A percentile compares a stretch with the other conserved stretches of the same genome.
These are phyloP conservation scores for Suricata suricatta DNA, from an alignment of 2,113 vertebrate species.

Conservation along the genomic window DNA sequence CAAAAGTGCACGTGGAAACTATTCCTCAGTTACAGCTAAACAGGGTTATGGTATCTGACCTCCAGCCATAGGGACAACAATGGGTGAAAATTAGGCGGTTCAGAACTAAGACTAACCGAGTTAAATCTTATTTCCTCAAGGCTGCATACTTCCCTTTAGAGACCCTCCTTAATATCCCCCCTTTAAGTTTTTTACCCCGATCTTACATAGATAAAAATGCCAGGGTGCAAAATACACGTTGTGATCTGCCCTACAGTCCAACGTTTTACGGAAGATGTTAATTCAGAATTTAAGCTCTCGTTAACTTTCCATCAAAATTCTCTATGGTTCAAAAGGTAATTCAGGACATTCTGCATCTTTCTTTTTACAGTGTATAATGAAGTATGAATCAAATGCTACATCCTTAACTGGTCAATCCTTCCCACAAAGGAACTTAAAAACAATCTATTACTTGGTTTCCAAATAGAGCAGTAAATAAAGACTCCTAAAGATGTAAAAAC, in stretches of 20 bases:
- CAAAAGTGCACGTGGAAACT: background rate
- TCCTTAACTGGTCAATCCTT: background rate
- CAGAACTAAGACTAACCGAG: background rate
- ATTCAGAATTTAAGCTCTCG: background rate
- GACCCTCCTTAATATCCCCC: background rate
- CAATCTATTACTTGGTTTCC: background rate
- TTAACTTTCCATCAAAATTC: background rate
- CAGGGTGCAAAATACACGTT: background rate
- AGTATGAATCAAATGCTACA: background rate
- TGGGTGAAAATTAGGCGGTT: background rate
- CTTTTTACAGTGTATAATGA: background rate
- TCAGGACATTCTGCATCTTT: background rate
- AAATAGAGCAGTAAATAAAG: background rate
- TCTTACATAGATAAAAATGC: background rate
- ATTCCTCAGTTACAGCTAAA: background rate
- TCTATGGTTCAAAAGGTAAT: background rate
- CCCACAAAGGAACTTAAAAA: background rate
- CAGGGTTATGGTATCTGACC: background rate
- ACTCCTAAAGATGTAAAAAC: background rate
- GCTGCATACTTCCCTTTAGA: background rate
- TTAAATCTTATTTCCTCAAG: background rate
- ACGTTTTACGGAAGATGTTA: background rate
- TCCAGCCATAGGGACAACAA: background rate
- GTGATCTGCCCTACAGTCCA: background rate
- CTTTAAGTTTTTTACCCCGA: background rate